phyloP scores from a whole-genome alignment of 2,113 vertebrate species.

The Xerus inauris region DNA sequence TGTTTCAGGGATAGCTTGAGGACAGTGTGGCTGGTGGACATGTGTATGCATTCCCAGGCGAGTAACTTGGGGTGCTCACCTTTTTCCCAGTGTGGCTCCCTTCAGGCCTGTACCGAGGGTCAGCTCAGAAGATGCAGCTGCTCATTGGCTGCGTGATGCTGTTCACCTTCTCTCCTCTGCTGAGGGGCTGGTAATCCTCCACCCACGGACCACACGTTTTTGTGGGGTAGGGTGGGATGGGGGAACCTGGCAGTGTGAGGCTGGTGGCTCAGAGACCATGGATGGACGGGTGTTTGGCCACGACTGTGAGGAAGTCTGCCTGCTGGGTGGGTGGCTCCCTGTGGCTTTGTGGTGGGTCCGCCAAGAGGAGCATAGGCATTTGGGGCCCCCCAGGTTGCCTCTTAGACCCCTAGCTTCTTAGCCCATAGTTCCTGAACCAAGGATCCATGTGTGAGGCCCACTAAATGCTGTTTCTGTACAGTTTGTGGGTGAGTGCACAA shows the following conservation, averaged over 20 bases:
- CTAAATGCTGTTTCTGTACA: background rate
- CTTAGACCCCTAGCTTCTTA: background rate
- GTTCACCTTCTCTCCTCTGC: background rate
- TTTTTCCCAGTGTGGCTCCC: accelerated
- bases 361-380: background rate
- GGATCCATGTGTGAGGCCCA: background rate
- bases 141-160: background rate
- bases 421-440: too few species aligned
- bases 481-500: background rate
- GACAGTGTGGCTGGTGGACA: background rate
- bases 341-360: background rate
- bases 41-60: accelerated
- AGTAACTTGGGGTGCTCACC: too few species aligned
- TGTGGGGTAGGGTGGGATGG: background rate
- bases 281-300: too few species aligned
- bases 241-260: background rate
- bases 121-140: background rate
- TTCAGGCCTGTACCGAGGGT: background rate
- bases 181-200: background rate
- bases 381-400: background rate
- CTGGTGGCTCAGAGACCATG: background rate
- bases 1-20: background rate
- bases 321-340: accelerated
- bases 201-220: too few species aligned
- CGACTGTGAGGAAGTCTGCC: too few species aligned